Base-by-base conservation (phyloP, 2,113 vertebrate genomes). In the Glaucidium brasilianum region DNA sequence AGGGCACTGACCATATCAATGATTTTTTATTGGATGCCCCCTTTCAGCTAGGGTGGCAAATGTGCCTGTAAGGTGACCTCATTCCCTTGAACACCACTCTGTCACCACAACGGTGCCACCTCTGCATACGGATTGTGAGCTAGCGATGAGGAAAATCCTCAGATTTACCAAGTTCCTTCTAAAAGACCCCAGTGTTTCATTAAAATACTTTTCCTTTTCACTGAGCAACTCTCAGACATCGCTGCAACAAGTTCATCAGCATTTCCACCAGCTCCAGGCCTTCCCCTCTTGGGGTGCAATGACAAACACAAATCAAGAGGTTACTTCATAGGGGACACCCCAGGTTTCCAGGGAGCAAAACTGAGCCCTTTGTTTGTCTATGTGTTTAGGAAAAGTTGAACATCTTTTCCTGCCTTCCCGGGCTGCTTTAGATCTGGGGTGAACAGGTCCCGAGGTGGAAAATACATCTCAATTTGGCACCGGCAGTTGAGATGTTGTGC, bases 61-160 rank as follows among this genome's bases (percentile, higher is more conserved):
- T 67, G 23, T 83, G 52, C 34, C 66, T 77, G 22, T 6, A 3
- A 23, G 25, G 37, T 63, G 59, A 10, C 19, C n/a, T 43, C 25
- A 4, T 9, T 14, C 5, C 25, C 77, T 34, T 35, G 59, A 1
- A 14, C 5, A 12, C 4, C 41, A 25, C 47, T 39, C 35, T 41
- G 8, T 26, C 56, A 45, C 32, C 52, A 10, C 14, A 35, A 32
- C 59, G 52, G 29, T 26, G 49, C 17, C 53, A 41, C 20, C 15
- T 76, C 63, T 32, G 22, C 4, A 0, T 0, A 34, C 3, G 30
- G 60, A 10, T 0, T 35, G n/a, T 11, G 76, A 91, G 52, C 1
- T 1, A n/a, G 43, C 37, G 60, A 26, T 0, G 8, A 78, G 77
- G 15, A 72, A 43, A 84, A 56, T 0, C 35, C 2, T 2, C 21